Conservation (phyloP, 2,113 vertebrate species). For the Pachyramphus minor region DNA sequence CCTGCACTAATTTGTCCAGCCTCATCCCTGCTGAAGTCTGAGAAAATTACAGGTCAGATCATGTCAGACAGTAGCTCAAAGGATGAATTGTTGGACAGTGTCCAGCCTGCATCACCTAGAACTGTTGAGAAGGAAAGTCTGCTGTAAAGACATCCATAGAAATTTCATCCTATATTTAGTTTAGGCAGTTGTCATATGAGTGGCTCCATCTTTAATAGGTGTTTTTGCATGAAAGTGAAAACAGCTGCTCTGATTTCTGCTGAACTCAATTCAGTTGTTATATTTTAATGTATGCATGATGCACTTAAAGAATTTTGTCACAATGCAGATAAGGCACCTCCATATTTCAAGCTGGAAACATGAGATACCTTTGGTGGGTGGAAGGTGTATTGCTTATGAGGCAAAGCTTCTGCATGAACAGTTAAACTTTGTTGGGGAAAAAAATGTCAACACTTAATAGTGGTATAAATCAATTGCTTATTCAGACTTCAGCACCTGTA, state of each 20-base stretch:
- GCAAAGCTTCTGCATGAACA: neutral
- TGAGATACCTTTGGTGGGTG: neutral
- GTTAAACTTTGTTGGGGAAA: neutral
- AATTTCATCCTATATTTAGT: neutral
- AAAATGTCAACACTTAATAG: neutral
- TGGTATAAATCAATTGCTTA: neutral
- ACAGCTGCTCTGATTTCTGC: neutral
- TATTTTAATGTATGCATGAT: neutral
- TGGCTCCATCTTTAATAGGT: neutral
- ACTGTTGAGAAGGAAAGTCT: neutral
- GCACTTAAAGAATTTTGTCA: neutral
- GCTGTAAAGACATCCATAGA: neutral
- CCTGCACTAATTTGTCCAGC: neutral
- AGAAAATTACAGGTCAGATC: neutral
- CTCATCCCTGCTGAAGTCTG: neutral
- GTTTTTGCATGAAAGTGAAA: neutral
- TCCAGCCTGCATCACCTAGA: neutral
- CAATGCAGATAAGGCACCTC: neutral
- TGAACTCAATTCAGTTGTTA: neutral
- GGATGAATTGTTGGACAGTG: neutral
- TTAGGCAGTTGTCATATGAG: neutral
- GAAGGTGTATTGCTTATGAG: neutral
- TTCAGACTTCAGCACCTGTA: neutral
- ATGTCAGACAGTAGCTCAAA: neutral
- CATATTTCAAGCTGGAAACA: neutral